Percentiles rank a stretch among this genome's conserved stretches.
Evolutionary conservation across 2,888 invertebrate species (phyloP).

Genomic region (Lottia scabra): DNA sequence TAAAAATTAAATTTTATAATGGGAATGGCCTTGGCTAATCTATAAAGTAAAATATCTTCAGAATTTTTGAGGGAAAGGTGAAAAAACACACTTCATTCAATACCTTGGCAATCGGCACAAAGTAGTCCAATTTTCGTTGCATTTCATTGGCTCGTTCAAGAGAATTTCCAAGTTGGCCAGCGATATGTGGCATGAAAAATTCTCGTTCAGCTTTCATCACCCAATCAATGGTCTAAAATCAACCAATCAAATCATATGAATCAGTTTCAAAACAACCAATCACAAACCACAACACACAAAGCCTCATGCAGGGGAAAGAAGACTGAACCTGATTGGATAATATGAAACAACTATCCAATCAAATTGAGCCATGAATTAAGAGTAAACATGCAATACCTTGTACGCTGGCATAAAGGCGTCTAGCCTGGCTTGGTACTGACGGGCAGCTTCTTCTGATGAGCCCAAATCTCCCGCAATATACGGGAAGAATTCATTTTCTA

Average conservation of each 20-base stretch:
- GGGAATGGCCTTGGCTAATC: no score
- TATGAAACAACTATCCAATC: no score
- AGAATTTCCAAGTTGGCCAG: conserved; percentile 58
- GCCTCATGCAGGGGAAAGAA: no score
- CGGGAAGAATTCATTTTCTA: conserved; percentile 82
- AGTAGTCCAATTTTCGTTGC: conserved; percentile 57
- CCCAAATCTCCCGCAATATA: conserved; percentile 77
- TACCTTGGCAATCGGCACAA: conserved; percentile 62
- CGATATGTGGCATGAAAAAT: conserved; percentile 61
- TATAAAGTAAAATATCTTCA: no score
- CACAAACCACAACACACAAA: no score
- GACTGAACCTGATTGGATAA: no score
- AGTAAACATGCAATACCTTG: conserved; percentile 53
- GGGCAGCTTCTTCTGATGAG: conserved; percentile 70
- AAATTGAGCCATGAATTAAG: neutral
- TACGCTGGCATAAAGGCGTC: conserved; percentile 65
- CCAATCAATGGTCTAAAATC: conserved; percentile 61
- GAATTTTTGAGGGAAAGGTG: no score
- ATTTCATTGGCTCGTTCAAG: conserved; percentile 53
- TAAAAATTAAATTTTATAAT: no score
- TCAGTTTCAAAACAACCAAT: no score
- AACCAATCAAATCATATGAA: neutral
- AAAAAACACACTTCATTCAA: conserved; percentile 12
- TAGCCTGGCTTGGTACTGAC: conserved; percentile 60
- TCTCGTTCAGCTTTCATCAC: conserved; percentile 60